Evolutionary conservation across 2,888 invertebrate genomes (phyloP).

Genomic region (Agrotis exclamationis): DNA sequence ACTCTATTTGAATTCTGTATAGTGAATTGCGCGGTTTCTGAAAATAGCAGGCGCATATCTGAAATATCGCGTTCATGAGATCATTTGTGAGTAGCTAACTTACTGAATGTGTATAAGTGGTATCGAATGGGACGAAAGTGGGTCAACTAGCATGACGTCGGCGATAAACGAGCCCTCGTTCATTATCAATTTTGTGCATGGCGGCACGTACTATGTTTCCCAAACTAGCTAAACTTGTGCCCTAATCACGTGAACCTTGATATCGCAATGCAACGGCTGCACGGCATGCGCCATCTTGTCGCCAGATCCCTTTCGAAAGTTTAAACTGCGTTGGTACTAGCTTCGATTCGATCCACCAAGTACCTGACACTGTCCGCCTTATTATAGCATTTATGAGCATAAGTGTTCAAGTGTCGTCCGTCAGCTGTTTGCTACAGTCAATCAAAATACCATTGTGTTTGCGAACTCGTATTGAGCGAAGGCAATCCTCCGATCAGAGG

Average conservation of each 20-base stretch:
- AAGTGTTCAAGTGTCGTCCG: slow-evolving; percentile 18
- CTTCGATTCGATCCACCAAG: slow-evolving; percentile 10
- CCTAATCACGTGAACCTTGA: slow-evolving; percentile 45
- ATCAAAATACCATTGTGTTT: slow-evolving; percentile 55
- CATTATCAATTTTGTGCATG: slow-evolving; percentile 85
- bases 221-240: slow-evolving; percentile 52
- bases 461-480: slow-evolving; percentile 26
- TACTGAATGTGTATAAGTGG: slow-evolving; percentile 77
- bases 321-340: slow-evolving; percentile 12
- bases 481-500: slow-evolving; percentile 32
- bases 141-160: slow-evolving; percentile 89
- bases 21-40: slow-evolving; percentile 68
- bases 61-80: slow-evolving; percentile 78
- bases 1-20: slow-evolving; percentile 70
- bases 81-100: slow-evolving; percentile 70
- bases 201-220: slow-evolving; percentile 51
- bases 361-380: slow-evolving; percentile 8
- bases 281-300: slow-evolving; percentile 26
- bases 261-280: slow-evolving; percentile 28
- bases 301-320: slow-evolving; percentile 52
- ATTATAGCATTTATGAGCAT: slow-evolving; percentile 4
- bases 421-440: slow-evolving; percentile 29
- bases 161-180: slow-evolving; percentile 88
- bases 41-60: slow-evolving; percentile 74
- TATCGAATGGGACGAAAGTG: slow-evolving; percentile 86